phyloP scores from a whole-genome alignment of 1,140 invertebrate genomes.

The Aethina tumida region DNA sequence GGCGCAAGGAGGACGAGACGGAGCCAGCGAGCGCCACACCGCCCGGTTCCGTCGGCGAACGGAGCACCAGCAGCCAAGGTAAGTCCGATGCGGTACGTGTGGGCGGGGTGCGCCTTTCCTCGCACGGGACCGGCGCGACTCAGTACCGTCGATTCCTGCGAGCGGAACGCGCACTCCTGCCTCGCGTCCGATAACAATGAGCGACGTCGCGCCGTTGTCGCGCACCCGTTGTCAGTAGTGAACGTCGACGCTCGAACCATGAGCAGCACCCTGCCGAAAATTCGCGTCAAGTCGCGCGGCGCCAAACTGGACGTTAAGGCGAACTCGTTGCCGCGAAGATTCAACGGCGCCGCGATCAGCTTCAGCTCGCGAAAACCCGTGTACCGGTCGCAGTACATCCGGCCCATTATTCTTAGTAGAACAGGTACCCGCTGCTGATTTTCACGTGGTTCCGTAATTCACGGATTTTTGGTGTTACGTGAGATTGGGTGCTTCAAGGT shows the following conservation, averaged over 20 bases:
- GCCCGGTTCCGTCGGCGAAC: slow-evolving; percentile 33
- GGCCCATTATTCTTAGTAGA: too few relatives aligned
- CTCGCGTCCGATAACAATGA: not conserved
- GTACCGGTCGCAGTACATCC: slow-evolving; percentile 6
- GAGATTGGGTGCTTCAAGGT: too few relatives aligned
- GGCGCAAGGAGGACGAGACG: slow-evolving; percentile 34
- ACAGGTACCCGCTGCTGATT: too few relatives aligned
- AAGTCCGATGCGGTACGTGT: slow-evolving; percentile 13
- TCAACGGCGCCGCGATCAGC: slow-evolving; percentile 10
- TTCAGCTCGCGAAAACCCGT: slow-evolving; percentile 1
- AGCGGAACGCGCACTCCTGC: not conserved
- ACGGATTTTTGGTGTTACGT: too few relatives aligned
- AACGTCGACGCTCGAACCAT: slow-evolving; percentile 5
- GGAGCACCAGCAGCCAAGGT: slow-evolving; percentile 36
- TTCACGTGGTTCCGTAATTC: too few relatives aligned
- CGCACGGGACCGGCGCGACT: not conserved
- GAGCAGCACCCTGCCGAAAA: slow-evolving; percentile 30
- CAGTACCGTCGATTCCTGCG: too few relatives aligned
- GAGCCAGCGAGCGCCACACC: slow-evolving; percentile 33
- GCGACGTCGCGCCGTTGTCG: not conserved
- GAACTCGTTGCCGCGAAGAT: slow-evolving; percentile 20
- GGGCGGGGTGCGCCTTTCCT: not conserved
- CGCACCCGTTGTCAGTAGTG: not conserved
- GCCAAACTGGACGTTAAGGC: slow-evolving; percentile 25
- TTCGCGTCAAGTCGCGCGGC: slow-evolving; percentile 28